Conservation (phyloP, 1,140 invertebrate species). For the Cecropterus lyciades region DNA sequence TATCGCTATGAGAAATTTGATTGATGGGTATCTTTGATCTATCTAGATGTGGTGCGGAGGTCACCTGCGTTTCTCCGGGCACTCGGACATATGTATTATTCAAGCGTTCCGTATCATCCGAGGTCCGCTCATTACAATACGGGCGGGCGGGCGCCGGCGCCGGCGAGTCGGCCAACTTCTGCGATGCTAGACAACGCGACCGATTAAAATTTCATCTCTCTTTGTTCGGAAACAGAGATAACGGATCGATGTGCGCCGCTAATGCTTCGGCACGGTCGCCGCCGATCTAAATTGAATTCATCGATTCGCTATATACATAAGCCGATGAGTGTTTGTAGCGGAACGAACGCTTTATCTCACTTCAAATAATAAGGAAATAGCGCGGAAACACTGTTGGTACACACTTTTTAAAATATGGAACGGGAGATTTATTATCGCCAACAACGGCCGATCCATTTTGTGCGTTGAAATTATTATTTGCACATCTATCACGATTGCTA, state of each 20-base stretch:
- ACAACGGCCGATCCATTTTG: no score
- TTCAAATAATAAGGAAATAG: constrained; percentile 34
- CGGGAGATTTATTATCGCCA: not conserved
- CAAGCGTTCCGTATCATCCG: constrained; percentile 43
- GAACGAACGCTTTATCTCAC: constrained; percentile 31
- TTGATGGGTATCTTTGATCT: constrained; percentile 20
- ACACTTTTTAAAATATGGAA: constrained; percentile 14
- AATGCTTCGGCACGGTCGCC: constrained; percentile 53
- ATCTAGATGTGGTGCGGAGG: constrained; percentile 21
- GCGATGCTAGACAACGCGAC: constrained; percentile 68
- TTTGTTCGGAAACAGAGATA: constrained; percentile 72
- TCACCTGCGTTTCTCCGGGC: constrained; percentile 42
- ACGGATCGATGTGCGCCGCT: constrained; percentile 69
- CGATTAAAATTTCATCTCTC: constrained; percentile 81
- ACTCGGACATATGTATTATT: constrained; percentile 60
- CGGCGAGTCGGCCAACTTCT: constrained; percentile 59
- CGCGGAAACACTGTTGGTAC: constrained; percentile 9
- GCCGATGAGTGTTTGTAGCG: constrained; percentile 38
- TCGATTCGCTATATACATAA: constrained; percentile 47
- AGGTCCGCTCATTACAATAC: constrained; percentile 66
- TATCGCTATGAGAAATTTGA: constrained; percentile 10
- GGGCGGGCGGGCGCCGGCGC: constrained; percentile 48
- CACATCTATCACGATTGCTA: not conserved
- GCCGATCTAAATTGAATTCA: constrained; percentile 64
- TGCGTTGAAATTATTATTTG: not conserved